Conservation (phyloP, 2,797 vertebrate species). For the Sciurus carolinensis region DNA sequence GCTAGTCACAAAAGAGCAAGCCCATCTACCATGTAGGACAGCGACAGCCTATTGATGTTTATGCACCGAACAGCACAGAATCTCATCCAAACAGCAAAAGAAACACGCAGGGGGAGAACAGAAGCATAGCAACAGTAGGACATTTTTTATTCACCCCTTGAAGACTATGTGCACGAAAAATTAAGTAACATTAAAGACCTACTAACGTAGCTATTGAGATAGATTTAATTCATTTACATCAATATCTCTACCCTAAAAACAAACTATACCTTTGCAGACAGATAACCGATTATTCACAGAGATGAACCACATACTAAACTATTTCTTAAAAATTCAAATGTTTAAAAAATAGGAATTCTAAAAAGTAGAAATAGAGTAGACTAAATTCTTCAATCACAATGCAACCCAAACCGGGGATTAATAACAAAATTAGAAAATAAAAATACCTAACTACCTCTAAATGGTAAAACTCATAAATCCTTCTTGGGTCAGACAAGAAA, state of each 20-base stretch:
- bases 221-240: not conserved
- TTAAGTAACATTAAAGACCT: not conserved
- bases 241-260: not conserved
- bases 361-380: not conserved
- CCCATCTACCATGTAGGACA: accelerated
- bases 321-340: not conserved
- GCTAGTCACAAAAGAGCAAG: not conserved
- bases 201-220: not conserved
- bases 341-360: not conserved
- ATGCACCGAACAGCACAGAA: not conserved
- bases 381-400: not conserved
- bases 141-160: not conserved
- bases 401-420: slow-evolving; percentile 49
- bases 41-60: accelerated
- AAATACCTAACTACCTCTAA: not conserved
- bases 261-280: not conserved
- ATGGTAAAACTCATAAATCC: not conserved
- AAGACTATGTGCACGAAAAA: not conserved
- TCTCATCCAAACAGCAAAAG: not conserved
- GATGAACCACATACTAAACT: not conserved
- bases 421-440: slow-evolving; percentile 21
- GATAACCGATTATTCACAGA: not conserved
- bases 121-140: not conserved
- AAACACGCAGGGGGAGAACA: not conserved
- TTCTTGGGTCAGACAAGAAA: not conserved